Percentiles rank a stretch among this genome's conserved stretches.
Conservation (phyloP, 2,113 vertebrate species). For the cattle (Bos taurus) region ARS-UCD2.0 NC_037346.1:23136001-23136500, state of each 20-base stretch:
- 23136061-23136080: neutral
- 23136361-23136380: neutral
- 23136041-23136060: neutral
- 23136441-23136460: neutral
- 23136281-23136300: neutral
- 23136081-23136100: neutral
- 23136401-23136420: neutral
- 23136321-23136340: neutral
- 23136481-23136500: neutral
- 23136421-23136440: neutral
- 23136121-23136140: neutral
- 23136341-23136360: neutral
- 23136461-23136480: neutral
- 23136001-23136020: neutral
- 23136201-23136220: neutral
- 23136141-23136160: neutral
- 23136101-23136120: neutral
- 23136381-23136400: neutral
- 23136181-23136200: neutral
- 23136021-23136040: neutral
- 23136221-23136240: neutral
- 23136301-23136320: neutral
- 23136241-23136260: neutral
- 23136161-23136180: neutral
- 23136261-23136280: neutral